Evolutionary conservation across 2,113 vertebrate species (phyloP).

Genomic region (Percina caprodes): DNA sequence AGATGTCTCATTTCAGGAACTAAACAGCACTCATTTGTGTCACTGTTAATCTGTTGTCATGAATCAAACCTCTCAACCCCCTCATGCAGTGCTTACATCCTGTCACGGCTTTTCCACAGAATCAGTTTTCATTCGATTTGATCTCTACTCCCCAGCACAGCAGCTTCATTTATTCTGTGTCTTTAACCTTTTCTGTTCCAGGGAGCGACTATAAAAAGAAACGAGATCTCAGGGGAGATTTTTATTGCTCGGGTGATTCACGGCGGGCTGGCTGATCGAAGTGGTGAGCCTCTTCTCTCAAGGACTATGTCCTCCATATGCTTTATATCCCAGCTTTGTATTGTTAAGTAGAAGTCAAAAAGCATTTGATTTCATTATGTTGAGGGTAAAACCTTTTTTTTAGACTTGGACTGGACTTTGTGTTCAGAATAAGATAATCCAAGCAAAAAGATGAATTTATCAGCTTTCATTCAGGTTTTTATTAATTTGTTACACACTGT

Average conservation of each 20-base stretch:
- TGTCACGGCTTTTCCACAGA: not conserved
- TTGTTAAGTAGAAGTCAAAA: not conserved
- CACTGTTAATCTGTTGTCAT: not conserved
- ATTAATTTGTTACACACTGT: no score
- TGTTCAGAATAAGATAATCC: no score
- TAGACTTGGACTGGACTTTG: no score
- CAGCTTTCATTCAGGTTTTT: no score
- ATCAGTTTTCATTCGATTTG: not conserved
- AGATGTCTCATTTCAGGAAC: not conserved
- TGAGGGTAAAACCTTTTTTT: not conserved
- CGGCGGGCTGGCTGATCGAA: conserved; percentile 93
- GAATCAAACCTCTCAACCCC: not conserved
- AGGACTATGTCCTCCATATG: not conserved
- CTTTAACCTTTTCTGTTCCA: conserved; percentile 60
- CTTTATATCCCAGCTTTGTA: not conserved
- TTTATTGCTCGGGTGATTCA: conserved; percentile 94
- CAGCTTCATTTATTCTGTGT: not conserved
- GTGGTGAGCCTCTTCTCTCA: conserved; percentile 83
- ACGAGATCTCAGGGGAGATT: conserved; percentile 93
- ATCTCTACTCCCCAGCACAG: fast-evolving
- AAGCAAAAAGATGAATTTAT: not conserved
- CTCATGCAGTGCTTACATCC: not conserved
- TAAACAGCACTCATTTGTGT: not conserved
- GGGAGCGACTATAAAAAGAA: conserved; percentile 97
- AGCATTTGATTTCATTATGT: not conserved